These are phyloP conservation scores for Lutjanus erythropterus DNA, from an alignment of 2,113 vertebrate genomes.

Conservation along the genomic window DNA sequence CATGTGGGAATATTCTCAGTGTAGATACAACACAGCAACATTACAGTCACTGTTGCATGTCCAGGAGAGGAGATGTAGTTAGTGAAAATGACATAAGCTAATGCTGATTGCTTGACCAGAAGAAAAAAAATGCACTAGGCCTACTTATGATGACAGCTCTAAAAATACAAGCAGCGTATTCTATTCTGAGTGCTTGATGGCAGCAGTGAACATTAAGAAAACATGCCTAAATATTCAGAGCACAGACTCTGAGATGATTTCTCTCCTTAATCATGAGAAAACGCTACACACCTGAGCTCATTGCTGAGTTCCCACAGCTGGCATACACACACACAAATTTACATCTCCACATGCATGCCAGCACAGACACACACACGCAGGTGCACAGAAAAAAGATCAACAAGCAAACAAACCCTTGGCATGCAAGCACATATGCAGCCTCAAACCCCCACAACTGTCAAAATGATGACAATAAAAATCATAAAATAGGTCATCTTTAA, in stretches of 20 bases:
- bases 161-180: slow-evolving; percentile 70
- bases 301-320: slow-evolving; percentile 54
- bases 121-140: slow-evolving; percentile 32
- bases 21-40: slow-evolving; percentile 3
- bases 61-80: slow-evolving; percentile 8
- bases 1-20: slow-evolving; percentile 37
- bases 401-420: slow-evolving; percentile 41
- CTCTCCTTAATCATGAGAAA: slow-evolving; percentile 53
- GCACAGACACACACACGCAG: slow-evolving; percentile 29
- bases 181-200: slow-evolving; percentile 62
- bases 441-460: slow-evolving; percentile 62
- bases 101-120: slow-evolving; percentile 56
- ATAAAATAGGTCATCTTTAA: slow-evolving; percentile 74
- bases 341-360: slow-evolving; percentile 21
- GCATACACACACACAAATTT: slow-evolving; percentile 9
- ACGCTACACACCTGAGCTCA: slow-evolving; percentile 69
- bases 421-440: slow-evolving; percentile 37
- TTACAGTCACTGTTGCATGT: not conserved
- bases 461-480: slow-evolving; percentile 60
- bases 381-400: slow-evolving; percentile 50
- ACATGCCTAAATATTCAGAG: slow-evolving; percentile 58
- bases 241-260: slow-evolving; percentile 46
- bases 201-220: slow-evolving; percentile 56
- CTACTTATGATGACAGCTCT: slow-evolving; percentile 67
- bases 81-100: slow-evolving; percentile 47